Percentiles rank a stretch among this genome's conserved stretches.
Conservation (phyloP, 2,113 vertebrate genomes). For the Scomber japonicus region DNA sequence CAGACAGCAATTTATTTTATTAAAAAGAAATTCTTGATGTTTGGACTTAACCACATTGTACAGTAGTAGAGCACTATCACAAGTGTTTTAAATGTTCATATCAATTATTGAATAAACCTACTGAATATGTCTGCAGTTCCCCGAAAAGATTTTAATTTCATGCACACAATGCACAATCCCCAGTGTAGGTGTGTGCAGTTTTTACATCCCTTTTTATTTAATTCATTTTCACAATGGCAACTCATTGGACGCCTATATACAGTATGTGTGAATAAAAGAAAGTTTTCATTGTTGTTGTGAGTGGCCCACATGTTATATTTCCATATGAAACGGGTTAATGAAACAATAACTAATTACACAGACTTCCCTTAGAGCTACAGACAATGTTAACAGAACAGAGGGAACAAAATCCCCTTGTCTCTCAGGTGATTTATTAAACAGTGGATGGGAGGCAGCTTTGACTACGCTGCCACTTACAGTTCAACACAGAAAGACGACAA, state of each 20-base stretch:
- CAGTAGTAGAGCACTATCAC: conserved; percentile 26
- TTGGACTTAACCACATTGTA: conserved; percentile 27
- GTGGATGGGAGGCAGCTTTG: conserved; percentile 87
- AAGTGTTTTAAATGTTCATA: conserved; percentile 32
- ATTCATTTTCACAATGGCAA: conserved; percentile 12
- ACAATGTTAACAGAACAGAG: conserved; percentile 67
- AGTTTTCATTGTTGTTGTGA: conserved; percentile 26
- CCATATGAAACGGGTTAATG: conserved; percentile 60
- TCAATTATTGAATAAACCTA: conserved; percentile 8
- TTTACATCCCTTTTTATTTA: conserved; percentile 17
- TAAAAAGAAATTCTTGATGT: conserved; percentile 22
- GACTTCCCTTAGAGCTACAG: conserved; percentile 20
- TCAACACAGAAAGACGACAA: conserved; percentile 51
- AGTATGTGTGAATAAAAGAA: conserved; percentile 3
- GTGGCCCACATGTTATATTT: conserved; percentile 42
- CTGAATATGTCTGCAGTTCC: conserved; percentile 16
- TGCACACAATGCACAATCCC: conserved; percentile 14
- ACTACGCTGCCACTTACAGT: conserved; percentile 83
- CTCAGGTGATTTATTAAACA: conserved; percentile 90
- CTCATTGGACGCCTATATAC: not conserved
- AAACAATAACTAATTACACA: conserved; percentile 69
- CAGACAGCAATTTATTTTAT: not conserved
- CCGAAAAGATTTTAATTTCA: not conserved
- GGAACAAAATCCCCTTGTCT: conserved; percentile 85
- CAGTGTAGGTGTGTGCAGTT: not conserved